These are phyloP conservation scores for Altica lythri DNA, from an alignment of 2,888 invertebrate species.

Conservation along the genomic window DNA sequence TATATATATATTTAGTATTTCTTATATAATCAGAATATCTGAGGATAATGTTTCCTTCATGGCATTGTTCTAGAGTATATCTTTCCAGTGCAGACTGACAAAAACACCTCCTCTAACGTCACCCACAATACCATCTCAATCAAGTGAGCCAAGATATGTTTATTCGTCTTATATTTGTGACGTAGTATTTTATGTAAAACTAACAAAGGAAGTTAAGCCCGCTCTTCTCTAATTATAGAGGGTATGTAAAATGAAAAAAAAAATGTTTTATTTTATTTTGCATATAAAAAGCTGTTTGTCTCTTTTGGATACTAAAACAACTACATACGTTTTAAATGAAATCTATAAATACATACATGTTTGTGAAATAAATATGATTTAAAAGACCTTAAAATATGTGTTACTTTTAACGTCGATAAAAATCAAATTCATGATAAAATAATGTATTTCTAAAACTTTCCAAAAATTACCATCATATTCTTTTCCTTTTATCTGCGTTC, in stretches of 20 bases:
- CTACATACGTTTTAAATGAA: too few species aligned
- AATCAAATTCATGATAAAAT: too few species aligned
- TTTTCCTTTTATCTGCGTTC: too few species aligned
- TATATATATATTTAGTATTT: too few species aligned
- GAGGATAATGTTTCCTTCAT: constrained; percentile 49
- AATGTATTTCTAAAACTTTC: too few species aligned
- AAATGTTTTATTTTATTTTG: constrained; percentile 12
- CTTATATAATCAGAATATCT: constrained; percentile 38
- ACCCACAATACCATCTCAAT: constrained; percentile 54
- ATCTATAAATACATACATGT: too few species aligned
- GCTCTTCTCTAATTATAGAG: constrained; percentile 18
- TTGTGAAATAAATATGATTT: too few species aligned
- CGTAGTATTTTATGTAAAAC: constrained; percentile 46
- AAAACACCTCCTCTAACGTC: constrained; percentile 55
- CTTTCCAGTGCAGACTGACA: constrained; percentile 57
- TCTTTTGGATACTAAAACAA: constrained; percentile 9
- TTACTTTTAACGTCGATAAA: too few species aligned
- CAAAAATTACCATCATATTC: too few species aligned
- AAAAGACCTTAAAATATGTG: too few species aligned
- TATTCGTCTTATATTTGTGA: constrained; percentile 51
- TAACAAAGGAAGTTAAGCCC: constrained; percentile 37
- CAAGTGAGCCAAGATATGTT: constrained; percentile 54
- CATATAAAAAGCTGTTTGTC: constrained; percentile 13
- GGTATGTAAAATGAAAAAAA: background rate
- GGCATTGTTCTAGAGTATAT: constrained; percentile 53